These are phyloP conservation scores for Drosophila arawakana DNA, from an alignment of 1,140 invertebrate genomes.

Conservation along the genomic window DNA sequence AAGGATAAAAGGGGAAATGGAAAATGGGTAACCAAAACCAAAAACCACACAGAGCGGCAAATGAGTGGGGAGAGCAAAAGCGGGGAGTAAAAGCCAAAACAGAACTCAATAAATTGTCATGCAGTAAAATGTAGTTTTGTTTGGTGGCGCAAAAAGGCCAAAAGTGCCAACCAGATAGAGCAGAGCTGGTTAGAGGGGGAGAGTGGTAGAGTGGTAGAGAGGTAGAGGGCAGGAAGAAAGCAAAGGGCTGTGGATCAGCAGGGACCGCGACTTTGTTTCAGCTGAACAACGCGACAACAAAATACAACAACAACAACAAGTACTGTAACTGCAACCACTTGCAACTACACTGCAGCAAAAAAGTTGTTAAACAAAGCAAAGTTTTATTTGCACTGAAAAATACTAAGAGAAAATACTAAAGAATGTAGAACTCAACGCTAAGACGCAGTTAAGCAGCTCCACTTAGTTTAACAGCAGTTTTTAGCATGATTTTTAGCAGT, in stretches of 20 bases:
- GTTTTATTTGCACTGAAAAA: no score
- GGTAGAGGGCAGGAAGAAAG: no score
- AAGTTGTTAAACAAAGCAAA: no score
- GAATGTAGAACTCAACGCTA: no score
- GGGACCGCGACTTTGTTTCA: slow-evolving; percentile 77
- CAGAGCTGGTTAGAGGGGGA: neutral
- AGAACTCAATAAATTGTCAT: slow-evolving; percentile 83
- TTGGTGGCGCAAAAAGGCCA: slow-evolving; percentile 33
- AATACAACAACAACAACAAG: slow-evolving; percentile 22
- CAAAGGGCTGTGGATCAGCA: slow-evolving; percentile 30
- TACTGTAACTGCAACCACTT: neutral
- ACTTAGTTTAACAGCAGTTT: no score
- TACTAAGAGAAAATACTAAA: no score
- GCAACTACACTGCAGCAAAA: slow-evolving; percentile 11
- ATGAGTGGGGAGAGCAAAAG: slow-evolving; percentile 17
- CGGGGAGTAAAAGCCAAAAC: slow-evolving; percentile 33
- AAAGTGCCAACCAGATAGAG: slow-evolving; percentile 10
- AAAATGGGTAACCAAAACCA: slow-evolving; percentile 22
- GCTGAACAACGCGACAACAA: slow-evolving; percentile 57
- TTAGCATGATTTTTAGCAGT: no score
- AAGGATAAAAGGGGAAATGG: neutral
- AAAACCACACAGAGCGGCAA: slow-evolving; percentile 50
- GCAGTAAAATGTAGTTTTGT: slow-evolving; percentile 77
- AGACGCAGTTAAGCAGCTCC: no score
- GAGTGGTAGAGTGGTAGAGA: neutral